Evolutionary conservation across 92 coral and sea anemone species (phyloP), one percentile per base, ranked within the genome.

Genomic region (Palythoa grandiflora): DNA sequence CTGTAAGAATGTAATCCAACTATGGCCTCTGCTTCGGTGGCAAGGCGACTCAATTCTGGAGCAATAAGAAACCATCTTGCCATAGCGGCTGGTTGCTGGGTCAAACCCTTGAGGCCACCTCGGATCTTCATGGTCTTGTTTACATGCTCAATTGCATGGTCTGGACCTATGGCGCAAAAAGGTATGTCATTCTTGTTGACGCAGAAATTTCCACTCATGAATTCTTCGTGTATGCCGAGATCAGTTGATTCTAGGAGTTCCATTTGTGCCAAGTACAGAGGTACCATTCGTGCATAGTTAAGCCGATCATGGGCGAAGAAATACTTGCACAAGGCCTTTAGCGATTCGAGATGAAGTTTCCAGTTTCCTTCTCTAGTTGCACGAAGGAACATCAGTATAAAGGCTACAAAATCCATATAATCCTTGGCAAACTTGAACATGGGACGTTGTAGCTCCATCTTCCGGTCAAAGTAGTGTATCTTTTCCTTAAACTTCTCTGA

Each of bases 101-200:
- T 89, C 73, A 92, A 6, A 61, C 88, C 91, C 70, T 79, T 84
- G 8, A 91, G 71, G 38, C 94, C 91, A 21, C 91, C 91, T 54
- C 51, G 53, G 73, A 91, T 79, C 84, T 88, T 88, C 92, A 87
- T 89, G 17, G 66, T 83, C 52, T 87, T 80, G 88, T 89, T 92
- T 1, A 81, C 84, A 17, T 91, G 90, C 80, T 89, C 94, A 12
- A 89, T 83, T 2, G 91, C 89, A 51, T 84, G 91, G 73, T 88
- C 92, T 59, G 90, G 85, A 7, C 88, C 91, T 38, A 77, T 88
- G 83, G 91, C 91, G 38, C 94, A 88, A 68, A 91, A 91, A 9
- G 92, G 89, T 15, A 88, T 91, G 37, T 88, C 88, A 78, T 87
- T 92, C 93, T 92, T 92, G 86, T 92, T 92, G 38, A 89, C 89